A percentile compares a stretch with the other conserved stretches of the same genome.
These are phyloP conservation scores for Caenorhabditis macrosperma DNA, from an alignment of 2,888 invertebrate genomes.

Conservation along the genomic window DNA sequence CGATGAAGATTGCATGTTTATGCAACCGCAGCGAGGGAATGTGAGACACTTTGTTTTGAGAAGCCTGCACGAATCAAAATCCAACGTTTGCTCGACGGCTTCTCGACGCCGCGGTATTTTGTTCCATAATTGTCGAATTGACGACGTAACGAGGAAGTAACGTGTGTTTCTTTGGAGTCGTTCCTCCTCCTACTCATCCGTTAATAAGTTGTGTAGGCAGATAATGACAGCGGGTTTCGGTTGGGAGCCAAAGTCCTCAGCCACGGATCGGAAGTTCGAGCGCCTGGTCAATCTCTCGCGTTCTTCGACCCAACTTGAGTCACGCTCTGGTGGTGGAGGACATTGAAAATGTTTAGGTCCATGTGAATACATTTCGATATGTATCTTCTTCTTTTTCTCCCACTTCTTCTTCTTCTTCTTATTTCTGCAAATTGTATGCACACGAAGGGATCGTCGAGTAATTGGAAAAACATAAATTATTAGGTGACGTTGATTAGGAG, in stretches of 20 bases:
- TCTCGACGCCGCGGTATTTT: neutral
- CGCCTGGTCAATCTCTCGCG: neutral
- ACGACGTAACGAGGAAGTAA: no score
- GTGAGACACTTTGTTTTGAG: no score
- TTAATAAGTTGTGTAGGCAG: no score
- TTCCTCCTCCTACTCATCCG: no score
- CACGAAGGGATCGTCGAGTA: constrained; percentile 14
- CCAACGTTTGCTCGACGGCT: neutral
- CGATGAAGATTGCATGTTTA: no score
- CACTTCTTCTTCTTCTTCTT: neutral
- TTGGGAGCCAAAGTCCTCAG: no score
- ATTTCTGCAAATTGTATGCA: neutral
- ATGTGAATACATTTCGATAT: constrained; percentile 2
- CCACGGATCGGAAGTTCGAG: no score
- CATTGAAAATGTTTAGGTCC: neutral
- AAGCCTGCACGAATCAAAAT: no score
- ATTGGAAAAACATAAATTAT: constrained; percentile 25
- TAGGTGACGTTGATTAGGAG: constrained; percentile 20
- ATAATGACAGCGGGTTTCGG: no score
- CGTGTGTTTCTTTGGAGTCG: no score
- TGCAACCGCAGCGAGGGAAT: no score
- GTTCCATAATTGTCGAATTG: neutral
- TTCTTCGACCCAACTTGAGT: neutral
- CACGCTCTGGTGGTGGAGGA: neutral
- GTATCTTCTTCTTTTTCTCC: neutral